Evolutionary conservation across 1,140 invertebrate species (phyloP).

Genomic region (Camponotus vicinus): DNA sequence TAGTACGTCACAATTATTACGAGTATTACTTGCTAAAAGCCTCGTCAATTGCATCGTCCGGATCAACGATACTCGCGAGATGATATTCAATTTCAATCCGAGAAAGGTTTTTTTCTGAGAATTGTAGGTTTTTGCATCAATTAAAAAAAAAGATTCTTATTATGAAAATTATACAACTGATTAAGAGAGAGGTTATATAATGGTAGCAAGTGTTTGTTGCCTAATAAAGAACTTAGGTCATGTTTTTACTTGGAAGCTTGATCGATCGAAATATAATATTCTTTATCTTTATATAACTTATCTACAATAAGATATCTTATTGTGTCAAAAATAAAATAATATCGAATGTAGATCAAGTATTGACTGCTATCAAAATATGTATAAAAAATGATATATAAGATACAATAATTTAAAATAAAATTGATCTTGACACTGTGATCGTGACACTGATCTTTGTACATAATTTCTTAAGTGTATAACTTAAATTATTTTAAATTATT

Average conservation of each 20-base stretch:
- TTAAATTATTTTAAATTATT: no score
- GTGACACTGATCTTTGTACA: no score
- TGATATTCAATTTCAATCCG: background rate
- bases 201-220: background rate
- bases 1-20: background rate
- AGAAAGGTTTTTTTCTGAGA: background rate
- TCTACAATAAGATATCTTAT: background rate
- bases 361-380: background rate
- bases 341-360: background rate
- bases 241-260: background rate
- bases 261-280: background rate
- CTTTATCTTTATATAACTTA: no score
- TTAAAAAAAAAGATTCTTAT: background rate
- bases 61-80: background rate
- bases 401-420: no score
- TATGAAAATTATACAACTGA: background rate
- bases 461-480: no score
- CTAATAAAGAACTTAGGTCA: background rate
- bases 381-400: no score
- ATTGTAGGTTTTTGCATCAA: background rate
- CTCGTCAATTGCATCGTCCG: background rate
- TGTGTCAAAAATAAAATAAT: background rate
- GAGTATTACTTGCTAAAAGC: background rate
- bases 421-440: no score
- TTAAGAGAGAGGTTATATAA: constrained; percentile 23